phyloP scores from a whole-genome alignment of 2,888 invertebrate genomes.

The Rapana venosa region DNA sequence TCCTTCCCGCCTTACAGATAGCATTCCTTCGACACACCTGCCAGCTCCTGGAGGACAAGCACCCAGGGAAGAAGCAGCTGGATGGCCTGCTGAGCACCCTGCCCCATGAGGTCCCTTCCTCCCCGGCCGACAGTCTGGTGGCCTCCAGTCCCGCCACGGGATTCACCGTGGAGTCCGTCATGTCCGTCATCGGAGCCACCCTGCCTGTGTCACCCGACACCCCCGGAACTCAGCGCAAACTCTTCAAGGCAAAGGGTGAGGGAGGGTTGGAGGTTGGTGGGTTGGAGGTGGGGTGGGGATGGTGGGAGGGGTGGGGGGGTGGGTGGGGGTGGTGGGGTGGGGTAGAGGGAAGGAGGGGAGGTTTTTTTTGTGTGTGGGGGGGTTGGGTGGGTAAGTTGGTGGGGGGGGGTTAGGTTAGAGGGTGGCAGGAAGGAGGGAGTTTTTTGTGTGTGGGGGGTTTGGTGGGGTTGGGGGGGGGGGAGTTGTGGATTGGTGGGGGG shows the following conservation, averaged over 20 bases:
- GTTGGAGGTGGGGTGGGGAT: neutral
- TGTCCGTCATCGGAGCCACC: constrained; percentile 54
- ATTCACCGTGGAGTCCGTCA: constrained; percentile 43
- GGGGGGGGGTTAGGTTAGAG: neutral
- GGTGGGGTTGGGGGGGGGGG: neutral
- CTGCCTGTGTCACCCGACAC: constrained; percentile 70
- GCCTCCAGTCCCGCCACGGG: constrained; percentile 41
- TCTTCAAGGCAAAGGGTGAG: constrained; percentile 54
- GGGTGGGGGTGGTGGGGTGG: no score
- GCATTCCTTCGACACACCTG: constrained; percentile 75
- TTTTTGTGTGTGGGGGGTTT: neutral
- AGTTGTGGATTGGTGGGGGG: no score
- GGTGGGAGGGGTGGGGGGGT: neutral
- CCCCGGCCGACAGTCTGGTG: constrained; percentile 28
- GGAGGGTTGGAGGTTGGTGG: neutral
- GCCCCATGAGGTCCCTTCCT: constrained; percentile 62
- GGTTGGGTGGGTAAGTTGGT: no score
- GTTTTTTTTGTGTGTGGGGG: no score
- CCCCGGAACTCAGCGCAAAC: constrained; percentile 63
- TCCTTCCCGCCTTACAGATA: neutral
- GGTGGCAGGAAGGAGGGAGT: no score
- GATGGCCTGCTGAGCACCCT: constrained; percentile 77
- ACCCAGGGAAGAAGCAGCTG: constrained; percentile 76
- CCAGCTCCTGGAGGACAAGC: constrained; percentile 65
- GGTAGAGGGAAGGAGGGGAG: no score